Evolutionary conservation across 2,797 vertebrate genomes (phyloP).

Genomic region (Rhinogobio ventralis): DNA sequence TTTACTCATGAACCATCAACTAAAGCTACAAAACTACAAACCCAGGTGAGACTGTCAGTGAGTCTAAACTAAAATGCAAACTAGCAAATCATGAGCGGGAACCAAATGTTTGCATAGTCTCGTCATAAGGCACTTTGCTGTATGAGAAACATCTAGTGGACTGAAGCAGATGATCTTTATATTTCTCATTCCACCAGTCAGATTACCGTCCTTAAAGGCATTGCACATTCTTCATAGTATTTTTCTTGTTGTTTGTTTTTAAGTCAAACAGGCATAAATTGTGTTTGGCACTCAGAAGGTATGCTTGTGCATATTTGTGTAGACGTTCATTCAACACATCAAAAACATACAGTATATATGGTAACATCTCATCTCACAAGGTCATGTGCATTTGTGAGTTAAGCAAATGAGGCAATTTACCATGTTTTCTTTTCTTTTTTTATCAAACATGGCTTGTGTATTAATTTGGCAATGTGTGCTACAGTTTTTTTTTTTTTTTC

Average conservation of each 20-base stretch:
- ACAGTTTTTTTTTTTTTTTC: not conserved
- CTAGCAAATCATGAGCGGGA: constrained; percentile 78
- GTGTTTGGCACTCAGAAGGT: constrained; percentile 57
- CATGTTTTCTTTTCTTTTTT: constrained; percentile 61
- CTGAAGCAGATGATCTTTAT: constrained; percentile 52
- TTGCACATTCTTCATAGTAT: constrained; percentile 40
- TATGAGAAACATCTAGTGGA: constrained; percentile 77
- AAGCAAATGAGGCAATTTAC: constrained; percentile 69
- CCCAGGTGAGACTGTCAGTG: constrained; percentile 65
- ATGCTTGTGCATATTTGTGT: constrained; percentile 74
- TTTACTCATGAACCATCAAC: constrained; percentile 41
- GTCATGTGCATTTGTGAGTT: constrained; percentile 68
- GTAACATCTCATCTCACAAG: constrained; percentile 66
- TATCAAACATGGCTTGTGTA: constrained; percentile 65
- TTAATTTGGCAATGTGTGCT: constrained; percentile 45
- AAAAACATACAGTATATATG: constrained; percentile 61
- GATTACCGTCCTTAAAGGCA: constrained; percentile 63
- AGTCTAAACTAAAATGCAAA: constrained; percentile 74
- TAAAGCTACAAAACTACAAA: constrained; percentile 73
- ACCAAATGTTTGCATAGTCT: constrained; percentile 90
- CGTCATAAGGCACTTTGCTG: constrained; percentile 90
- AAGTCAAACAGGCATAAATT: constrained; percentile 43
- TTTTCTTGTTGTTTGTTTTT: constrained; percentile 18
- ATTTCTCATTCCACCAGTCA: constrained; percentile 53
- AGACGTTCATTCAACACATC: constrained; percentile 72